Conservation (phyloP, 2,797 vertebrate species). For the Esox lucius region DNA sequence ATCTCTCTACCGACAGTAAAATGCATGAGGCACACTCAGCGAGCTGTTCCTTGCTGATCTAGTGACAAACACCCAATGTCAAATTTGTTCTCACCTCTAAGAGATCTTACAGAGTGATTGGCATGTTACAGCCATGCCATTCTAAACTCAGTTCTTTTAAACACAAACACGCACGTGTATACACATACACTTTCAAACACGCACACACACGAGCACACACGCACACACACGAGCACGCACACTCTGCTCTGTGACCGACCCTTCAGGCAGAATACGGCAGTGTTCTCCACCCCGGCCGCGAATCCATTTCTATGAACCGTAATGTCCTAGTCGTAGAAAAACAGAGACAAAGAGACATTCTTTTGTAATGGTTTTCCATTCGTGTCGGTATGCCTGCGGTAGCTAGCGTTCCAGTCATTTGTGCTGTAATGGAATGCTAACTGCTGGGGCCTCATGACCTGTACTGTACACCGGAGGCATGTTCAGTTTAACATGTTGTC, state of each 20-base stretch:
- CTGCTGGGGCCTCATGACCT: constrained; percentile 47
- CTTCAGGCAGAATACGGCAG: constrained; percentile 12
- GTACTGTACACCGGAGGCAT: constrained; percentile 52
- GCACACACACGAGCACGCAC: not conserved
- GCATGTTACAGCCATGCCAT: too few species aligned
- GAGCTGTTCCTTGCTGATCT: constrained; percentile 23
- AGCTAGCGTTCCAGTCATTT: constrained; percentile 19
- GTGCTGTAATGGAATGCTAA: constrained; percentile 28
- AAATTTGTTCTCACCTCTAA: constrained; percentile 20
- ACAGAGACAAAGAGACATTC: constrained; percentile 2
- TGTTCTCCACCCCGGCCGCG: not conserved
- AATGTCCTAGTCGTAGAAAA: constrained; percentile 15
- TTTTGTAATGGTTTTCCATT: constrained; percentile 6
- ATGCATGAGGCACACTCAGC: constrained; percentile 24
- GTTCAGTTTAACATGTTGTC: constrained; percentile 54
- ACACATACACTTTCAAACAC: not conserved
- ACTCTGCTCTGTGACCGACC: not conserved
- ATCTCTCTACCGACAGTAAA: constrained; percentile 1
- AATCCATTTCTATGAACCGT: constrained; percentile 17
- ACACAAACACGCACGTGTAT: too few species aligned
- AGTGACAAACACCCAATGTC: not conserved
- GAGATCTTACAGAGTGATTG: too few species aligned
- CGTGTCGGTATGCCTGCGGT: not conserved
- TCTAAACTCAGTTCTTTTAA: too few species aligned
- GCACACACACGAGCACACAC: not conserved